Base-by-base conservation (phyloP, 2,797 vertebrate genomes). In the Buphagus erythrorhynchus region DNA sequence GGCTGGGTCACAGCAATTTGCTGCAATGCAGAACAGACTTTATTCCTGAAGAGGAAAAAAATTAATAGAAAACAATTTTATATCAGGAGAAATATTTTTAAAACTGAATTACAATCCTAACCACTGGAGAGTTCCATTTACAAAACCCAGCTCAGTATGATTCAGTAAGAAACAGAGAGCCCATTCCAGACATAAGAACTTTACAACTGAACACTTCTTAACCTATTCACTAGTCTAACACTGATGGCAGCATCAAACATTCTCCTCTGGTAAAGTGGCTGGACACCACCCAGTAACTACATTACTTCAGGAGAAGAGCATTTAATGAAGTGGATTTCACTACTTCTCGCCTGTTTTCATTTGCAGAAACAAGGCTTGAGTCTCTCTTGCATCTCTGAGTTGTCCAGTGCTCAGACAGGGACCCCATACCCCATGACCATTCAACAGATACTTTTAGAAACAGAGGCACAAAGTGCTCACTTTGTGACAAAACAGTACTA, bases 1-100 rank as follows among this genome's bases (percentile, higher is more conserved):
- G 63, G 65, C 18, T 71, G 63, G 71, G 31, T 82, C 55, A 78
- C 43, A 73, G 74, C 63, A 94, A 63, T 65, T 92, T 80, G 33
- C 91, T 95, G 88, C 58, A 91, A 80, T 80, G 90, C 51, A 93
- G 86, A 93, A 81, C 4, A 77, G 58, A 83, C 85, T 93, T 86
- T 93, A 93, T 36, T 93, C 91, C 86, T 93, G 62, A 94, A 86
- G 82, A 83, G 43, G 52, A 84, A 95, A 87, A 74, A 90, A 88
- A 92, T 29, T 18, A 66, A 83, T 31, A 77, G 65, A 79, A 75
- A 58, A 2, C 14, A 74, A 45, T 75, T 93, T 95, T 90, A 94
- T 24, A 78, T 55, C 43, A 55, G 18, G 12, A 90, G 29, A 81
- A 73, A 38, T 59, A 63, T 10, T 59, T 57, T 1, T 36, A 36